phyloP scores from a whole-genome alignment of 2,113 vertebrate genomes.

The Leptobrachium ailaonicum region DNA sequence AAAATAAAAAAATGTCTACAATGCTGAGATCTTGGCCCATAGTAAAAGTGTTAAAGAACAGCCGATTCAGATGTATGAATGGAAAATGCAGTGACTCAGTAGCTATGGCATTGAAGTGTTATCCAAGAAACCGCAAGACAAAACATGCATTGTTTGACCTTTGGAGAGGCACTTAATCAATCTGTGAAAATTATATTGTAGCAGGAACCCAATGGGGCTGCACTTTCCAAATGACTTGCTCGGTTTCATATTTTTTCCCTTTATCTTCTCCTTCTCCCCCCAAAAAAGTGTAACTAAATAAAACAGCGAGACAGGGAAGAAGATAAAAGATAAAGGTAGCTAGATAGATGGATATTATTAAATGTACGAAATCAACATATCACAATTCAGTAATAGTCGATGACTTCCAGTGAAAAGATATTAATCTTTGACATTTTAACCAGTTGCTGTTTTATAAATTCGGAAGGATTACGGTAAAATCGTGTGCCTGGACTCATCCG shows the following conservation, averaged over 20 bases:
- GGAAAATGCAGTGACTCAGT: slow-evolving; percentile 41
- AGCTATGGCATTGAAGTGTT: slow-evolving; percentile 24
- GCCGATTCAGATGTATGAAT: slow-evolving; percentile 28
- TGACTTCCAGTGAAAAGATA: too few relatives aligned
- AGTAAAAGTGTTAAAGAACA: slow-evolving; percentile 31
- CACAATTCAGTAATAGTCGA: too few relatives aligned
- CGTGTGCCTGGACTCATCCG: too few relatives aligned
- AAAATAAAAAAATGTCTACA: background rate
- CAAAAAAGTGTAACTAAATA: too few relatives aligned
- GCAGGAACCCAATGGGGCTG: slow-evolving; percentile 4
- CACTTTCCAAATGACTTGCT: background rate
- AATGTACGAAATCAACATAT: too few relatives aligned
- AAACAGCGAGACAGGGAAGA: too few relatives aligned
- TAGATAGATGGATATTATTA: too few relatives aligned
- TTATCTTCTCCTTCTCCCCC: background rate
- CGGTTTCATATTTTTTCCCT: background rate
- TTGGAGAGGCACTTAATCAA: slow-evolving; percentile 33
- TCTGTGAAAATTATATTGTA: slow-evolving; percentile 40
- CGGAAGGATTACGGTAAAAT: too few relatives aligned
- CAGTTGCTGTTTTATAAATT: too few relatives aligned
- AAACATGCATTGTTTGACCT: slow-evolving; percentile 42
- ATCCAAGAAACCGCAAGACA: slow-evolving; percentile 44
- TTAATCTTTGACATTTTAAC: too few relatives aligned
- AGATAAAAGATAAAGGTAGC: too few relatives aligned
- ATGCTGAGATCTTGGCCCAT: slow-evolving; percentile 15